Evolutionary conservation across 2,797 vertebrate species (phyloP).

Genomic region (Trematomus bernacchii): DNA sequence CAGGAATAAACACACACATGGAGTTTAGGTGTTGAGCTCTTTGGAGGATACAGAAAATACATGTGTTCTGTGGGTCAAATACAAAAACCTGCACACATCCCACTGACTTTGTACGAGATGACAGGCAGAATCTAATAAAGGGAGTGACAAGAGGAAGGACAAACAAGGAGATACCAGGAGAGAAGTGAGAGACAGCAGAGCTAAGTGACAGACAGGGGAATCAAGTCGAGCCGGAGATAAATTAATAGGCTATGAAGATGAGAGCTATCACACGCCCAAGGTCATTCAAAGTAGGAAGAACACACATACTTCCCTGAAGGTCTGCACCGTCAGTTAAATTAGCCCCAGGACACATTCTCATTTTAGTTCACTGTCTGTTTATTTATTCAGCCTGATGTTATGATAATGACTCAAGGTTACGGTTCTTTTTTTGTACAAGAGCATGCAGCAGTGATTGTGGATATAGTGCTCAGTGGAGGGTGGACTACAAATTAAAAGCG

Average conservation of each 20-base stretch:
- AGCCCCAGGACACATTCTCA: background rate
- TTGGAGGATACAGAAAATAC: conserved; percentile 1
- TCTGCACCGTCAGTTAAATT: conserved; percentile 2
- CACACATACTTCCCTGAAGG: conserved; percentile 15
- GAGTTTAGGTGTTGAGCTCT: background rate
- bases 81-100: background rate
- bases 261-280: conserved; percentile 60
- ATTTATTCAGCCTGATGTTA: conserved; percentile 16
- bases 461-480: background rate
- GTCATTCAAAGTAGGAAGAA: conserved; percentile 44
- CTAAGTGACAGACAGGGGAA: conserved; percentile 48
- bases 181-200: conserved; percentile 22
- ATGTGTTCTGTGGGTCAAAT: conserved; percentile 8
- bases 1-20: conserved; percentile 31
- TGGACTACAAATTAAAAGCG: background rate
- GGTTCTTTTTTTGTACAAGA: background rate
- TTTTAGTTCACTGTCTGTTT: conserved; percentile 1
- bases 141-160: conserved; percentile 65
- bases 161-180: conserved; percentile 39
- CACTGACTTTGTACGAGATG: conserved; percentile 33
- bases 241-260: conserved; percentile 58
- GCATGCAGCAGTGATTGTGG: conserved; percentile 1
- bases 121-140: conserved; percentile 46
- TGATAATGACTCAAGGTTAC: conserved; percentile 38
- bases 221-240: conserved; percentile 50